A percentile compares a stretch with the other conserved stretches of the same genome.
Conservation (phyloP, 1,140 invertebrate genomes). For the Helicoverpa armigera region DNA sequence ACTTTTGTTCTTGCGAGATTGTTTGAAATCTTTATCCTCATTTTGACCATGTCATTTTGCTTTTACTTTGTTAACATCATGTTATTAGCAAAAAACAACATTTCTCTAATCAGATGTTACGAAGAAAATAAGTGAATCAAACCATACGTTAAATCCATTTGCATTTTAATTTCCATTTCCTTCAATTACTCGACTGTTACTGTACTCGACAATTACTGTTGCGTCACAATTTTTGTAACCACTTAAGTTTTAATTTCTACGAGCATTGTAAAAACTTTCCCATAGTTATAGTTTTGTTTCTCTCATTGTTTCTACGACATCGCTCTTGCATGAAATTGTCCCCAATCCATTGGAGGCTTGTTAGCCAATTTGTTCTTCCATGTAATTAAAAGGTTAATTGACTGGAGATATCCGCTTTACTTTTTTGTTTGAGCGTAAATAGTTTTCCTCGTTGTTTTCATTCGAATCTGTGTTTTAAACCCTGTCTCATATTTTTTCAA, state of each 20-base stretch:
- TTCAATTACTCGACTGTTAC: conserved; percentile 15
- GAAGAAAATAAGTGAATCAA: neutral
- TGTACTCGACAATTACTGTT: neutral
- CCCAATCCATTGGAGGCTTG: conserved; percentile 32
- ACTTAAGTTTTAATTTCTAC: conserved; percentile 42
- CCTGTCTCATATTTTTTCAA: no score
- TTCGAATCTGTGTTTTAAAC: no score
- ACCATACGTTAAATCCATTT: conserved; percentile 6
- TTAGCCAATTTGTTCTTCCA: conserved; percentile 36
- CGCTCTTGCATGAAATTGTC: conserved; percentile 37
- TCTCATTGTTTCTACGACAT: conserved; percentile 21
- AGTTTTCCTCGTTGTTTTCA: no score
- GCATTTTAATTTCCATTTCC: conserved; percentile 30
- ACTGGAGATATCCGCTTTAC: neutral
- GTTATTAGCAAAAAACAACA: no score
- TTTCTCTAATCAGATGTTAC: no score
- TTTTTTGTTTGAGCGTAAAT: neutral
- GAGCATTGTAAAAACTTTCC: conserved; percentile 44
- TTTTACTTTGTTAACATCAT: no score
- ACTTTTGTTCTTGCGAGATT: neutral
- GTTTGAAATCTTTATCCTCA: neutral
- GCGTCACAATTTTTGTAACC: conserved; percentile 27
- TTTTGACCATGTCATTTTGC: no score
- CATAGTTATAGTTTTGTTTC: conserved; percentile 34
- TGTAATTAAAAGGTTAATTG: conserved; percentile 25